Conservation (phyloP, 2,113 vertebrate species). For the Cyanoderma ruficeps region DNA sequence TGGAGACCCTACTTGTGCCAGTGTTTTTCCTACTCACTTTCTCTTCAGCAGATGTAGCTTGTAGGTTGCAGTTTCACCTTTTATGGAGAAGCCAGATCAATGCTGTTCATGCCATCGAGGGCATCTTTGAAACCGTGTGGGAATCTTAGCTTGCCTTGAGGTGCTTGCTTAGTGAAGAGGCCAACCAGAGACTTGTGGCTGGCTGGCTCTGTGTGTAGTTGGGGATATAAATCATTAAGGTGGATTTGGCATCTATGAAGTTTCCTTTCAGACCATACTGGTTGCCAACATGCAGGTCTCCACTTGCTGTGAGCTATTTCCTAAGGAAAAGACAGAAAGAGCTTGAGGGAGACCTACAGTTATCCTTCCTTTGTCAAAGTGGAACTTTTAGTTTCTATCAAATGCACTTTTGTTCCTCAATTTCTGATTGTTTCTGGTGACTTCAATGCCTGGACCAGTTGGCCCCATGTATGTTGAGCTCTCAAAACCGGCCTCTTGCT, state of each 20-base stretch:
- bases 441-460: fast-evolving
- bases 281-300: background rate
- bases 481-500: background rate
- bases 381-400: background rate
- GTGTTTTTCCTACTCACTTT: background rate
- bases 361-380: background rate
- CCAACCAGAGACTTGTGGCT: background rate
- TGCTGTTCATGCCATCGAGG: background rate
- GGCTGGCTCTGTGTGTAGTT: background rate
- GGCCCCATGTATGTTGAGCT: fast-evolving
- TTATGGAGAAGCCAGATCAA: background rate
- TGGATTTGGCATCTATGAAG: background rate
- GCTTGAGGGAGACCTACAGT: background rate
- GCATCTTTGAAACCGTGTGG: background rate
- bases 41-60: background rate
- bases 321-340: background rate
- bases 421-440: background rate
- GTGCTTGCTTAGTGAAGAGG: background rate
- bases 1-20: background rate
- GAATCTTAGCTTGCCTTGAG: background rate
- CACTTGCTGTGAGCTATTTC: background rate
- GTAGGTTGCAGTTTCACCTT: background rate
- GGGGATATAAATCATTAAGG: background rate
- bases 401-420: background rate
- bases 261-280: background rate